Evolutionary conservation across 1,140 invertebrate genomes (phyloP), one percentile per base, ranked within the genome.

Genomic region (Calliopsis andreniformis): DNA sequence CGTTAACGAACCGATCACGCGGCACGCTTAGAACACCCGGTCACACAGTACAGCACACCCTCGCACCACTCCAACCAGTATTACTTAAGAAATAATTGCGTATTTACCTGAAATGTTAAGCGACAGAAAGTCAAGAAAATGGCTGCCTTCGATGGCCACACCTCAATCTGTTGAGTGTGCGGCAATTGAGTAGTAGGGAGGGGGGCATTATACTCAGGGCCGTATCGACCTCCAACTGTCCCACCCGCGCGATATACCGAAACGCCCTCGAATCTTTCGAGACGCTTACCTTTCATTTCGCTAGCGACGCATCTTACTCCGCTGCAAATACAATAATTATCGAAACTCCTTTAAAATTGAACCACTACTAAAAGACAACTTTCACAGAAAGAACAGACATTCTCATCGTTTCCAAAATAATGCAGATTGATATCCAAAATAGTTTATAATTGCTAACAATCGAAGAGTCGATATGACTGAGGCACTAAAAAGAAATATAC

Each of bases 101-200:
- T 91, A 92, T 89, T 92, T 92, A 92, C 91, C 91, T 92, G 91
- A 89, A 89, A 87, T 91, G 88, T 88, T 91, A 87, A 88, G 89
- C 90, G 90, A 90, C 89, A 90, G 90, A 92, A 88, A 92, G 89
- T 88, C 88, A 88, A 92, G 90, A 92, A 92, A 91, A 92, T 92
- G 91, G 91, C 91, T 91, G 90, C 90, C 91, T 86, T 91, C 89
- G 87, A 87, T 90, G 89, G 89, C 90, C 91, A 91, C 91, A 92
- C 91, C 91, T 92, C 91, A 90, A 92, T 92, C 89, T 90, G 89
- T 91, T 91, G 88, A 91, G 87, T 89, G 88, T 87, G 83, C 86
- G 75, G 83, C 64, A 61, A 77, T 77, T 61, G 79, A 49, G 30
- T 53, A 42, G 45, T 23, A 68, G 63, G 35, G 79, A 69, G 35